Conservation (phyloP, 2,113 vertebrate genomes). For the Gallinago undulata region DNA sequence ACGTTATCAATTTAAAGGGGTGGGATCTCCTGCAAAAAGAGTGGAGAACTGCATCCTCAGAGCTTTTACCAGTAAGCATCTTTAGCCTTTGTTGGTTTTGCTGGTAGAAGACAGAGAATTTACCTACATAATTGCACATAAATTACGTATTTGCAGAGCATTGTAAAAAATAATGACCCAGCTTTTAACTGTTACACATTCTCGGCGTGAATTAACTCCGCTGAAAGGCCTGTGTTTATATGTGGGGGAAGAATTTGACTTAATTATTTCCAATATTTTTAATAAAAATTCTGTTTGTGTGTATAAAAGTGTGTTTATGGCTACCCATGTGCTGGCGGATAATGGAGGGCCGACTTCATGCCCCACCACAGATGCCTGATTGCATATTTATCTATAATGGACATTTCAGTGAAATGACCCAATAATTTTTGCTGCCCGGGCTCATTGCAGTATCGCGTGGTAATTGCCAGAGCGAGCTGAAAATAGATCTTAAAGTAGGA, state of each 20-base stretch:
- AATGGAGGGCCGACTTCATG: background rate
- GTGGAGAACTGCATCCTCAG: fast-evolving
- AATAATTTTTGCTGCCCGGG: background rate
- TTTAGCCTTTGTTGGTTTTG: background rate
- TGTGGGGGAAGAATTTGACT: background rate
- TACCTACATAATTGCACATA: background rate
- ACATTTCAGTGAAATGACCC: conserved; percentile 4
- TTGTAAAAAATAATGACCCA: background rate
- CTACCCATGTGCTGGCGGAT: background rate
- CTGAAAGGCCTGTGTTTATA: background rate
- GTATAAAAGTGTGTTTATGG: background rate
- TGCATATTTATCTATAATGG: background rate
- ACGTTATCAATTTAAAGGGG: background rate
- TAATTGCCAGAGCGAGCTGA: conserved; percentile 14
- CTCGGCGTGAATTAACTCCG: background rate
- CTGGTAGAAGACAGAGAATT: background rate
- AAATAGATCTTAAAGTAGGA: conserved; percentile 11
- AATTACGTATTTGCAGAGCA: background rate
- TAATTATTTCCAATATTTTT: background rate
- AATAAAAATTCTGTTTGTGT: background rate
- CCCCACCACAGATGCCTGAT: background rate
- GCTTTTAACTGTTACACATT: background rate
- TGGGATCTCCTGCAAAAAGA: background rate
- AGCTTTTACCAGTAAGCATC: background rate
- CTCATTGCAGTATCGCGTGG: background rate